Evolutionary conservation across 2,113 vertebrate species (phyloP).

Genomic region (Ascaphus truei): DNA sequence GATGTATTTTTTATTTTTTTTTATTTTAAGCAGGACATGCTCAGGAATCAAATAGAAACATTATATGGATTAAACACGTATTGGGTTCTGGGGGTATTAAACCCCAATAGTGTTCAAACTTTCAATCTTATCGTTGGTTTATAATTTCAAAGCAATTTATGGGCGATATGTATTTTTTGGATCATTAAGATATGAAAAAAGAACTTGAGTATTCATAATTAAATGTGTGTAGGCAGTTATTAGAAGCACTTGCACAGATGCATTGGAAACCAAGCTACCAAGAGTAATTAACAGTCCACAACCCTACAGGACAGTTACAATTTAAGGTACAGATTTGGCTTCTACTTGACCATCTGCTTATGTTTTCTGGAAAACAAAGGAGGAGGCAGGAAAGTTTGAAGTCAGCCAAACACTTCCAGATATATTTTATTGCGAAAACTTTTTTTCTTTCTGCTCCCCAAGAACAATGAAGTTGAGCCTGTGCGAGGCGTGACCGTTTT

Average conservation of each 20-base stretch:
- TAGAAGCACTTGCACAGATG: conserved; percentile 18
- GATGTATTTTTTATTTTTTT: no score
- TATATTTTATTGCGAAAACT: conserved; percentile 39
- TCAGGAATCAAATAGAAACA: no score
- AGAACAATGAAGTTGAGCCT: conserved; percentile 53
- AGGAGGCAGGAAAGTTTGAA: conserved; percentile 60
- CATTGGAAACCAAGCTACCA: conserved; percentile 45
- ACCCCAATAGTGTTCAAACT: no score
- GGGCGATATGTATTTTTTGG: no score
- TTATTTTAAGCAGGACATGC: no score
- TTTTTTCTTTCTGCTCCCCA: conserved; percentile 35
- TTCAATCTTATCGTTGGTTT: no score
- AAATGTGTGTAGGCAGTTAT: conserved; percentile 41
- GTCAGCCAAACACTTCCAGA: conserved; percentile 41
- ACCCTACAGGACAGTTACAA: conserved; percentile 52
- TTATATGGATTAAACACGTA: no score
- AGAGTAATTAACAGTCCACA: conserved; percentile 46
- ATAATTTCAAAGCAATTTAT: no score
- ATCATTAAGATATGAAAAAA: conserved; percentile 26
- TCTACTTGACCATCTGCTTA: conserved; percentile 55
- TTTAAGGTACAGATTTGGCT: conserved; percentile 47
- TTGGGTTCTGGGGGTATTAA: no score
- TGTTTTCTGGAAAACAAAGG: conserved; percentile 56
- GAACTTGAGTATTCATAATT: conserved; percentile 24
- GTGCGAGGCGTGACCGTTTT: conserved; percentile 37